Percentiles rank a stretch among this genome's conserved stretches.
Evolutionary conservation across 2,888 invertebrate genomes (phyloP).

Genomic region (Limnephilus rhombicus): DNA sequence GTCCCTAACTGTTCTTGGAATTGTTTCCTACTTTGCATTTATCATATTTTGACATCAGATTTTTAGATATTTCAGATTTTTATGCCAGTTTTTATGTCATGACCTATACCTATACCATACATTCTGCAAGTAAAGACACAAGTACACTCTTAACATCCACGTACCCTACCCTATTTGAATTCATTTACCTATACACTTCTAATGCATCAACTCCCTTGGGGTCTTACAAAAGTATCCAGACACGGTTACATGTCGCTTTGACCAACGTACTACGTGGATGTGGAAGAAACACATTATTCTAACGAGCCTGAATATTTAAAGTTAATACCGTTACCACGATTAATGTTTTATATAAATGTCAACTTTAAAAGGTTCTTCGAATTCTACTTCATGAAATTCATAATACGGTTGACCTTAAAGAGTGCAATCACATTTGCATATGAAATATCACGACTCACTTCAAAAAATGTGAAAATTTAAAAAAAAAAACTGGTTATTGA

Average conservation of each 20-base stretch:
- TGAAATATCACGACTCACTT: not conserved
- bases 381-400: not conserved
- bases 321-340: not conserved
- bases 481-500: not conserved
- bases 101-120: not conserved
- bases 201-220: constrained; percentile 25
- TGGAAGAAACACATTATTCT: not conserved
- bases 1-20: too few relatives aligned
- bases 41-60: too few relatives aligned
- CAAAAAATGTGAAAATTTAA: not conserved
- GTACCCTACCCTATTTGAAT: constrained; percentile 30
- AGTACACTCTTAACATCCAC: constrained; percentile 25
- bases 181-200: constrained; percentile 46
- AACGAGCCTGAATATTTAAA: not conserved
- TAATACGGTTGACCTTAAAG: not conserved
- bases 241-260: not conserved
- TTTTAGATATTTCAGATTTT: too few relatives aligned
- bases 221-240: not conserved
- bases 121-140: not conserved
- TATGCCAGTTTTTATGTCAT: too few relatives aligned
- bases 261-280: not conserved
- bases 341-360: not conserved
- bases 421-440: not conserved
- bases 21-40: too few relatives aligned
- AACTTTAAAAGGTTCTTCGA: not conserved